Evolutionary conservation across 2,888 invertebrate species (phyloP).

Genomic region (Azorinus chamasolen): DNA sequence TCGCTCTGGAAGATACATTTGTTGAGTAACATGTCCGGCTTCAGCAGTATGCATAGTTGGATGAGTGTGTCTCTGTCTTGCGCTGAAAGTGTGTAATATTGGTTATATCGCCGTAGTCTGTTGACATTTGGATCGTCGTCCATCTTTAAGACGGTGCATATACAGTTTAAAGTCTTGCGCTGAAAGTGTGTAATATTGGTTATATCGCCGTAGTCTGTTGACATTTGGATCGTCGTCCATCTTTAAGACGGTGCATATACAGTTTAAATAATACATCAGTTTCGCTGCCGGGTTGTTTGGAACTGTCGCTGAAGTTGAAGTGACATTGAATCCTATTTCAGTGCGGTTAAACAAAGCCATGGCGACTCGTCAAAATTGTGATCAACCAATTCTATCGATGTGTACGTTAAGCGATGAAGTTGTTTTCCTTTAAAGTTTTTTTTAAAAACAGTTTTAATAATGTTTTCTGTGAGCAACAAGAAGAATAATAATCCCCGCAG

Average conservation of each 20-base stretch:
- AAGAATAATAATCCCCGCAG: too few species aligned
- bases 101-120: conserved; percentile 35
- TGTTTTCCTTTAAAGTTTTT: too few species aligned
- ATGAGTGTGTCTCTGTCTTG: conserved; percentile 41
- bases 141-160: too few species aligned
- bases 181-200: too few species aligned
- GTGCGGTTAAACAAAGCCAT: conserved; percentile 37
- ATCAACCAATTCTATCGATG: too few species aligned
- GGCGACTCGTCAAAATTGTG: too few species aligned
- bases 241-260: conserved; percentile 49
- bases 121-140: too few species aligned
- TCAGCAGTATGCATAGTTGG: conserved; percentile 40
- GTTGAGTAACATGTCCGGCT: conserved; percentile 45
- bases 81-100: conserved; percentile 31
- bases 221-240: conserved; percentile 33
- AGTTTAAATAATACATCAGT: conserved; percentile 59
- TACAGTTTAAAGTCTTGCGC: conserved; percentile 9
- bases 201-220: too few species aligned
- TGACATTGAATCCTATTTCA: conserved; percentile 32
- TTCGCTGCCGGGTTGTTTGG: conserved; percentile 48
- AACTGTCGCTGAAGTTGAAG: conserved; percentile 21
- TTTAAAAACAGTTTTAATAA: too few species aligned
- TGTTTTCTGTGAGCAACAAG: too few species aligned
- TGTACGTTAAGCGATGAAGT: too few species aligned
- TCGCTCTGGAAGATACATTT: conserved; percentile 62